Conservation (phyloP, 1,140 invertebrate species). For the Zaprionus kolodkinae region DNA sequence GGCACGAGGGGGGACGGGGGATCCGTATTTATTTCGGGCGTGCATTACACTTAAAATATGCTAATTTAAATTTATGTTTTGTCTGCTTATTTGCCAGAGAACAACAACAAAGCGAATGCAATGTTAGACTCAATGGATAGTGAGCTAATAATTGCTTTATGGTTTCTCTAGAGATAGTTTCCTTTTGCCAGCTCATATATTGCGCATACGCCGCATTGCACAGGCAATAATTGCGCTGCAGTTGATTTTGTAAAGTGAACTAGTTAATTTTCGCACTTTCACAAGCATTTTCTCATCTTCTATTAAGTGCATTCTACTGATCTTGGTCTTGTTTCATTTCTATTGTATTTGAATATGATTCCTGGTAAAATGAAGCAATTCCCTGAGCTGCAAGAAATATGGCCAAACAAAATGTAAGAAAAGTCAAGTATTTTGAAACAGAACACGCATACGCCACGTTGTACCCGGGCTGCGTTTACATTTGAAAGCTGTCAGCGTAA, state of each 20-base stretch:
- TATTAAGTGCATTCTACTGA: no score
- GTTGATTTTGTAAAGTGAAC: neutral
- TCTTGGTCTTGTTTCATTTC: no score
- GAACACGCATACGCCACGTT: conserved; percentile 15
- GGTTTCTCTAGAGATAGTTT: neutral
- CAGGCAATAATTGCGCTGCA: no score
- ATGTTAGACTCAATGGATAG: neutral
- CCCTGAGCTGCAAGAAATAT: no score
- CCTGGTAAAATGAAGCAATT: no score
- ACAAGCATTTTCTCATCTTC: no score
- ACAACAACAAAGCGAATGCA: neutral
- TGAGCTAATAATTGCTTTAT: neutral
- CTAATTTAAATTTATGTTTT: conserved; percentile 71
- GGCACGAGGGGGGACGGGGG: neutral
- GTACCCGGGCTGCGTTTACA: conserved; percentile 40
- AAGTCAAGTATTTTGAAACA: neutral
- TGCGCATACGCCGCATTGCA: neutral
- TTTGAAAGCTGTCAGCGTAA: conserved; percentile 73
- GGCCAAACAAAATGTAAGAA: no score
- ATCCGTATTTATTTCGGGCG: conserved; percentile 65
- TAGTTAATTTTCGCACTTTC: neutral
- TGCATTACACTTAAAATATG: conserved; percentile 78
- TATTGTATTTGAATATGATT: no score
- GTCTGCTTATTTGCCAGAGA: conserved; percentile 32
- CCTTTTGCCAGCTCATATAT: neutral